Conservation (phyloP, 2,888 invertebrate genomes). For the Galerucella calmariensis region DNA sequence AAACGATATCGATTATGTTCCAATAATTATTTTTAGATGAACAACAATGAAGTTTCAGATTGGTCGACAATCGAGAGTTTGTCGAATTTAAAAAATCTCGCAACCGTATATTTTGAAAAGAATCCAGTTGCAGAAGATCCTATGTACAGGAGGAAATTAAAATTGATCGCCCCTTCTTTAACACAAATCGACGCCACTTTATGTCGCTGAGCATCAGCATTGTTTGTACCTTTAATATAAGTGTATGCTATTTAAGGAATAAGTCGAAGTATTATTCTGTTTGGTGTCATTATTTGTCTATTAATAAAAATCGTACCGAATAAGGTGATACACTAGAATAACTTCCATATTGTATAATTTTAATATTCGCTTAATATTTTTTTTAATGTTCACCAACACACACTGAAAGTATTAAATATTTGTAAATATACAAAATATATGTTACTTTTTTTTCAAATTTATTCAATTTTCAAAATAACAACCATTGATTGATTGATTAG, state of each 20-base stretch:
- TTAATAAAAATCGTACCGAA: not conserved
- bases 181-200: conserved; percentile 96
- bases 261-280: not conserved
- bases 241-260: not conserved
- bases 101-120: conserved; percentile 92
- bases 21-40: conserved; percentile 74
- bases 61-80: conserved; percentile 88
- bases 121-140: conserved; percentile 89
- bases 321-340: not conserved
- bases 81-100: conserved; percentile 72
- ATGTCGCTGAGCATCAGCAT: conserved; percentile 71
- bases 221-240: not conserved
- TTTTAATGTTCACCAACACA: too few species aligned
- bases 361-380: not conserved
- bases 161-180: conserved; percentile 85
- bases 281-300: not conserved
- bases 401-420: not conserved
- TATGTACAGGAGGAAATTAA: conserved; percentile 91
- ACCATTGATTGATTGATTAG: too few species aligned
- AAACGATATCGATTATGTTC: conserved; percentile 22
- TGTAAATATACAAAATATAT: not conserved
- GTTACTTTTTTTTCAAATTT: not conserved
- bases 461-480: not conserved
- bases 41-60: conserved; percentile 86
- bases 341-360: not conserved